Conservation (phyloP, 2,797 vertebrate genomes). For the Darevskia mixta region DNA sequence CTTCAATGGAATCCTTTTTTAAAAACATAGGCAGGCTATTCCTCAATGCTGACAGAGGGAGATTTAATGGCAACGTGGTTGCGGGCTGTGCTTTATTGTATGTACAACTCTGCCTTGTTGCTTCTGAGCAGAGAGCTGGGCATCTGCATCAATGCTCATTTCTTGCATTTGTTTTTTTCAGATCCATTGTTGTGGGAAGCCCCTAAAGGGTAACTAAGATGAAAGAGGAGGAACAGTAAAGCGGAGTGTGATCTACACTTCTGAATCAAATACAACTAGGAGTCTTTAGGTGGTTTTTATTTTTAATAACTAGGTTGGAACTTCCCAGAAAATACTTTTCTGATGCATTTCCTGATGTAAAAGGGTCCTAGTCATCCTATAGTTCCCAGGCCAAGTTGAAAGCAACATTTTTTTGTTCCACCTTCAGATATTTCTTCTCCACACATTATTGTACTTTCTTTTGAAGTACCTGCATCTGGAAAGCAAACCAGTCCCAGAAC, state of each 20-base stretch:
- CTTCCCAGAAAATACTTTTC: too few species aligned
- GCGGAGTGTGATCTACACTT: background rate
- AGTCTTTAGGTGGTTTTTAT: background rate
- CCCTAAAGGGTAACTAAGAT: background rate
- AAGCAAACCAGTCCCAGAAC: slow-evolving; percentile 66
- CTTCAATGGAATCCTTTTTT: slow-evolving; percentile 33
- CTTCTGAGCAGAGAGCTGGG: background rate
- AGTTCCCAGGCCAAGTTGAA: slow-evolving; percentile 20
- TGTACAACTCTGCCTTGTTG: background rate
- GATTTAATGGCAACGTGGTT: background rate
- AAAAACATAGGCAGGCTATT: slow-evolving; percentile 5
- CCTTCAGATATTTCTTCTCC: slow-evolving; percentile 24
- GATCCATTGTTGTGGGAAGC: background rate
- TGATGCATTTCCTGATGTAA: slow-evolving; percentile 8
- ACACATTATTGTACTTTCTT: slow-evolving; percentile 55
- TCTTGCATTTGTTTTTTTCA: background rate
- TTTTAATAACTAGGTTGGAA: background rate
- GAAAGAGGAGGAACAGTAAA: background rate
- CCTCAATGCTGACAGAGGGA: background rate
- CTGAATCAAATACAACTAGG: background rate
- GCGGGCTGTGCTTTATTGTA: background rate
- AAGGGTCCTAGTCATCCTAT: background rate
- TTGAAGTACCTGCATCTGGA: slow-evolving; percentile 63
- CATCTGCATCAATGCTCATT: background rate
- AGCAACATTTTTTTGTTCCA: slow-evolving; percentile 41